Base-by-base conservation (phyloP, 1,140 invertebrate species). In the Drosophila pseudoananassae region DNA sequence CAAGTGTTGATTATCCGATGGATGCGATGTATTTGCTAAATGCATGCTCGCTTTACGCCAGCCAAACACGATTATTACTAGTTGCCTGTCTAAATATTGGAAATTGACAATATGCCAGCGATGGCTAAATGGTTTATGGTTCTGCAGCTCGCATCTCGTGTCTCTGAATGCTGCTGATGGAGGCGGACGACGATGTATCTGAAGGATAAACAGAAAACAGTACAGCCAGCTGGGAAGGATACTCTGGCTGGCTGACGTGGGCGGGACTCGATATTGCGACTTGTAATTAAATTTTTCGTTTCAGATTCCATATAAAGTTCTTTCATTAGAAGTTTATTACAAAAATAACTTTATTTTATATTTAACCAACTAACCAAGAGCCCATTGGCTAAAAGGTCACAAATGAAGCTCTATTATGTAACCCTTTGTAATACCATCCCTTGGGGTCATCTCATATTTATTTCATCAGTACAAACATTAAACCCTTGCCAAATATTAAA, bases 61-160 rank as follows among this genome's bases (percentile, higher is more conserved):
- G 58, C 64, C 75, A 87, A 82, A 78, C 81, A 76, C 70, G 82
- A 78, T 88, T 88, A 87, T 88, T 88, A 88, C 59, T 83, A 78
- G 82, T 74, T 58, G 77, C 54, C 82, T 82, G 78, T 88, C 82
- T 87, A 88, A 87, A 87, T 87, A 87, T 87, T 85, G 83, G 52
- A 87, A 76, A 87, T 78, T 88, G 78, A 87, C 78, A 78, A 87
- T 81, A 61, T 53, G 56, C 50, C 43, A 57, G 52, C 46, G 58
- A 31, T 66, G 75, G 46, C 38, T 73, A 69, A 51, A 72, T 66
- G 59, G 75, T 74, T 75, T 73, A 73, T 50, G 25, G 38, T 57
- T 75, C 23, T 36, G 27, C 14, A 43, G 5, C 40, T 17, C 14
- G 7, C 15, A 17, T 9, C 40, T 43, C n/a, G 40, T 43, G 3